Conservation (phyloP, 2,888 invertebrate species). For the Ichneumoninae sp. region DNA sequence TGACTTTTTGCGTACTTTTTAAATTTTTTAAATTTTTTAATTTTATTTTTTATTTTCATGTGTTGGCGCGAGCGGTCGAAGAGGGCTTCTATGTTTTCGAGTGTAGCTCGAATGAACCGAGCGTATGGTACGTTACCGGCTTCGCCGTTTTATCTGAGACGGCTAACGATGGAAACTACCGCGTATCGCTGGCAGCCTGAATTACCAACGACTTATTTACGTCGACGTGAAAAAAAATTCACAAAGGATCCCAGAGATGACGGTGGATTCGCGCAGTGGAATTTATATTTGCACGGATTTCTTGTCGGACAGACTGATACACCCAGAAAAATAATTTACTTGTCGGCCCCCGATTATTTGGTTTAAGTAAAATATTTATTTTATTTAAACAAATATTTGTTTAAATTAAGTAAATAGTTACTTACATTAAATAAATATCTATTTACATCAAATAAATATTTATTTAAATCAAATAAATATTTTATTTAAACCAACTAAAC, state of each 20-base stretch:
- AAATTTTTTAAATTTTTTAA: too few relatives aligned
- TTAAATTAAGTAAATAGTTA: too few relatives aligned
- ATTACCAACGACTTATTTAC: constrained; percentile 20
- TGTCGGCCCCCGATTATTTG: too few relatives aligned
- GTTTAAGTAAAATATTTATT: too few relatives aligned
- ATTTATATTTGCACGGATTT: neutral
- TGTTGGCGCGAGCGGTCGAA: neutral
- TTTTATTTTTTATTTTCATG: neutral
- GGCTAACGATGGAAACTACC: constrained; percentile 19
- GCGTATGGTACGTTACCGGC: constrained; percentile 54
- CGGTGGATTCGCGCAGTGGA: neutral
- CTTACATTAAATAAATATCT: too few relatives aligned
- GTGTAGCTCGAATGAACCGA: neutral
- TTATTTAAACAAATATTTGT: too few relatives aligned
- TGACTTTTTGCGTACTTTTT: neutral
- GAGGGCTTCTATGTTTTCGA: too few relatives aligned
- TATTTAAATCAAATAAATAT: too few relatives aligned
- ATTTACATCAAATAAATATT: too few relatives aligned
- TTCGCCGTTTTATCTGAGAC: constrained; percentile 36
- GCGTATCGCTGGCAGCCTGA: neutral
- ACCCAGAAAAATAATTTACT: too few relatives aligned
- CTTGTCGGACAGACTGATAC: neutral
- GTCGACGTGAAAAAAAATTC: neutral
- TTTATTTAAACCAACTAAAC: too few relatives aligned
- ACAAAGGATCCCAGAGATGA: neutral